Evolutionary conservation across 2,113 vertebrate genomes (phyloP).

Genomic region (Ceyx melanurus): DNA sequence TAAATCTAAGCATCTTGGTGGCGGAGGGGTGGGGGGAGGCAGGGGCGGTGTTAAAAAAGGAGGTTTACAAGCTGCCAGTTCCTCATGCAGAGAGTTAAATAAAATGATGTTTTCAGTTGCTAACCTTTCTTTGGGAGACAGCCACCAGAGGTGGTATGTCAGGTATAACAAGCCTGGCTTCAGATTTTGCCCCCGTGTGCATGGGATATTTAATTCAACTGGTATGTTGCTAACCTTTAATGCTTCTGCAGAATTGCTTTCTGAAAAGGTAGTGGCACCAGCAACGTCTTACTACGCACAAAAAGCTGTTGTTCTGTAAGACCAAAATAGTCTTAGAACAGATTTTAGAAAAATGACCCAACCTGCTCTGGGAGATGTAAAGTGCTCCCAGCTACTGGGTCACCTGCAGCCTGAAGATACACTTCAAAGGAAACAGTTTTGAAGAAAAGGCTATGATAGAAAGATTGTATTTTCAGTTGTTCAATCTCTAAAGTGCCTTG

Average conservation of each 20-base stretch:
- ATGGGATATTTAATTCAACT: background rate
- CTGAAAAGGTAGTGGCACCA: background rate
- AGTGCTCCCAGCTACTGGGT: background rate
- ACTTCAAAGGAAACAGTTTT: background rate
- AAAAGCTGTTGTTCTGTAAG: background rate
- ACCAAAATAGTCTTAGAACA: background rate
- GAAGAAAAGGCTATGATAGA: background rate
- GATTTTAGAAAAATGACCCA: background rate
- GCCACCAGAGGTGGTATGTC: background rate
- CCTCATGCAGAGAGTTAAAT: background rate
- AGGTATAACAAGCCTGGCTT: background rate
- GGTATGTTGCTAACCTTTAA: background rate
- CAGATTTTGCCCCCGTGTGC: background rate
- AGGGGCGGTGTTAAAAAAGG: background rate
- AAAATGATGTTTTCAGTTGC: background rate
- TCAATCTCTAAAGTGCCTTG: background rate
- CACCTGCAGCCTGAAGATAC: background rate
- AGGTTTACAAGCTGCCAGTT: background rate
- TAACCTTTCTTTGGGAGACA: background rate
- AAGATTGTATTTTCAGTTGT: background rate
- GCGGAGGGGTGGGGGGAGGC: fast-evolving
- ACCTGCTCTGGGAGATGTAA: background rate
- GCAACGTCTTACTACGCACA: background rate
- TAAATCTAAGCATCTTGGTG: background rate
- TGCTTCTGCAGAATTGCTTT: background rate